These are phyloP conservation scores for Resseliella maxima DNA, from an alignment of 2,888 invertebrate species.

Conservation along the genomic window DNA sequence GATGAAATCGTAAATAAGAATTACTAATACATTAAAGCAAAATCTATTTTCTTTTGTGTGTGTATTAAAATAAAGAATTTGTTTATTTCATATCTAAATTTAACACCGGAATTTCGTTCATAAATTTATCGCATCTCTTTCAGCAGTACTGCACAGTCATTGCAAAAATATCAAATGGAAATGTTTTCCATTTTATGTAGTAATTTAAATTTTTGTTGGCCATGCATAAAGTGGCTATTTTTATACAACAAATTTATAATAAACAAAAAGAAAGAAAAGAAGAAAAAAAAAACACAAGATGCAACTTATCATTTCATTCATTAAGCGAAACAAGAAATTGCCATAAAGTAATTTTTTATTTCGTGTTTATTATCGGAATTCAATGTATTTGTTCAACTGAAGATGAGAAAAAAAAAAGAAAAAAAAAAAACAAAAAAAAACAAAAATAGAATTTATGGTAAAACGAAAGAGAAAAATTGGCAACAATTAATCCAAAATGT, in stretches of 20 bases:
- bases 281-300: conserved; percentile 17
- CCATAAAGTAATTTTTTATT: conserved; percentile 14
- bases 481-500: not conserved
- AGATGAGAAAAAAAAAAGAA: not conserved
- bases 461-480: not conserved
- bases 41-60: too few relatives aligned
- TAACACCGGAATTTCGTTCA: too few relatives aligned
- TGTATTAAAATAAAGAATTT: too few relatives aligned
- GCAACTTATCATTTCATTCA: conserved; percentile 8
- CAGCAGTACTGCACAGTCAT: not conserved
- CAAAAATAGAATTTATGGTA: not conserved
- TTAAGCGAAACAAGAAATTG: not conserved
- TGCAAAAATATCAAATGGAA: not conserved
- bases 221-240: not conserved
- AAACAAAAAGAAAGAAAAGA: not conserved
- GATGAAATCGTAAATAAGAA: too few relatives aligned
- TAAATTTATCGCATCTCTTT: too few relatives aligned
- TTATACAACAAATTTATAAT: too few relatives aligned
- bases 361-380: not conserved
- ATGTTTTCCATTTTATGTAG: not conserved
- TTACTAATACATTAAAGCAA: too few relatives aligned
- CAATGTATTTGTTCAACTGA: not conserved
- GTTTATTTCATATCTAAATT: too few relatives aligned
- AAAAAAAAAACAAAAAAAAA: not conserved
- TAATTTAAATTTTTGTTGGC: not conserved